These are phyloP conservation scores for Apaloderma vittatum DNA, from an alignment of 2,113 vertebrate species.

Conservation along the genomic window DNA sequence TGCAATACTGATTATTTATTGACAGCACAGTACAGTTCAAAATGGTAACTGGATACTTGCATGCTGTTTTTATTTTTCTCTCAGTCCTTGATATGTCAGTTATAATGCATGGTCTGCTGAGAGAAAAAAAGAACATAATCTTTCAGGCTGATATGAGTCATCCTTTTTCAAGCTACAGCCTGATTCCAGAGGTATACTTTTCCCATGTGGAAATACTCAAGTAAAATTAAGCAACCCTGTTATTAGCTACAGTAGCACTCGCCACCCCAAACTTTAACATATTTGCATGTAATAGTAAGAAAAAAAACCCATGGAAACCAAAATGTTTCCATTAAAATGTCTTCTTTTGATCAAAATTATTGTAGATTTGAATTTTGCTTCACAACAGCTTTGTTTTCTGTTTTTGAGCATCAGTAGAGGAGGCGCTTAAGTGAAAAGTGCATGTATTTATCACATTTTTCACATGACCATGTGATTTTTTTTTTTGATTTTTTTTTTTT, in stretches of 20 bases:
- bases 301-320: not conserved
- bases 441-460: not conserved
- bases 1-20: not conserved
- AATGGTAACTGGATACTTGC: not conserved
- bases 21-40: not conserved
- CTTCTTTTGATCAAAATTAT: not conserved
- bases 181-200: not conserved
- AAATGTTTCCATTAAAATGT: not conserved
- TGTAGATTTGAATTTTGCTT: not conserved
- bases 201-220: not conserved
- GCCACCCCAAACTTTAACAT: not conserved
- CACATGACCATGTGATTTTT: not conserved
- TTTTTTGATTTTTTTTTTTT: conserved; percentile 46
- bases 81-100: not conserved
- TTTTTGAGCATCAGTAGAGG: not conserved
- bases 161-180: not conserved
- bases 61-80: not conserved
- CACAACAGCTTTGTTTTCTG: not conserved
- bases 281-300: not conserved
- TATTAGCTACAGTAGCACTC: not conserved
- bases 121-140: not conserved
- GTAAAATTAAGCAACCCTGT: not conserved
- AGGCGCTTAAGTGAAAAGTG: not conserved
- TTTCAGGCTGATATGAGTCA: not conserved
- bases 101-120: not conserved